A percentile compares a stretch with the other conserved stretches of the same genome.
phyloP scores from a whole-genome alignment of 37 sponge, comb jelly and placozoan species.

The Diacarnus erythraeanus region DNA sequence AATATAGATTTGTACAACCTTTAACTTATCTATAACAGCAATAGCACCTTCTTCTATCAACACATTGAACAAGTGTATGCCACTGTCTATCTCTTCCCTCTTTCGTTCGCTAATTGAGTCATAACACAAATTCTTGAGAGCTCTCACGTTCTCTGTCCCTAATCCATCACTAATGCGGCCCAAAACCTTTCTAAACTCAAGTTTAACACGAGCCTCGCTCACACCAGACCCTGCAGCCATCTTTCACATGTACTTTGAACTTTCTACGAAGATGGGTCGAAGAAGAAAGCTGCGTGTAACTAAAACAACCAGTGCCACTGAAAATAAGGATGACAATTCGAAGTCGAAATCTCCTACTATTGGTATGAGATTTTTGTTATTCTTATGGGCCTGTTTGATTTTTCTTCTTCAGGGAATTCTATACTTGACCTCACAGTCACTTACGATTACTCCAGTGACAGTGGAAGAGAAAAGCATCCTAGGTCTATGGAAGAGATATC shows the following conservation, averaged over 20 bases:
- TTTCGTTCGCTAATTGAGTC: constrained; percentile 13
- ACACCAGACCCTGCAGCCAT: too few species aligned
- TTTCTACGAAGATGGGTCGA: too few species aligned
- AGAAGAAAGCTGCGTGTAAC: too few species aligned
- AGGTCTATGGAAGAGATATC: not conserved
- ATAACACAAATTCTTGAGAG: constrained; percentile 41
- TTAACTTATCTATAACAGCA: not conserved
- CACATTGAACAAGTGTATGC: constrained; percentile 40
- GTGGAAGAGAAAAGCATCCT: not conserved
- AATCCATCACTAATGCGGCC: constrained; percentile 28
- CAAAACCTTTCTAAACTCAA: constrained; percentile 50
- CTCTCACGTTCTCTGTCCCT: constrained; percentile 21
- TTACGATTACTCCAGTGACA: constrained; percentile 4
- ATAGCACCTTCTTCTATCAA: constrained; percentile 29
- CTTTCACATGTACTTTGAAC: too few species aligned
- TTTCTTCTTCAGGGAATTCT: not conserved
- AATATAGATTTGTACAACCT: not conserved
- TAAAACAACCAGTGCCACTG: too few species aligned
- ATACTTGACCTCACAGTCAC: constrained; percentile 22
- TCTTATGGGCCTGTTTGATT: too few species aligned
- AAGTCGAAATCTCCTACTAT: too few species aligned
- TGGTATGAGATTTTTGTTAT: too few species aligned
- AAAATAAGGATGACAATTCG: too few species aligned
- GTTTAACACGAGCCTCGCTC: constrained; percentile 10
- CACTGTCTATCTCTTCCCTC: constrained; percentile 15